Evolutionary conservation across 2,113 vertebrate species (phyloP).

Genomic region (Aegotheles bennettii): DNA sequence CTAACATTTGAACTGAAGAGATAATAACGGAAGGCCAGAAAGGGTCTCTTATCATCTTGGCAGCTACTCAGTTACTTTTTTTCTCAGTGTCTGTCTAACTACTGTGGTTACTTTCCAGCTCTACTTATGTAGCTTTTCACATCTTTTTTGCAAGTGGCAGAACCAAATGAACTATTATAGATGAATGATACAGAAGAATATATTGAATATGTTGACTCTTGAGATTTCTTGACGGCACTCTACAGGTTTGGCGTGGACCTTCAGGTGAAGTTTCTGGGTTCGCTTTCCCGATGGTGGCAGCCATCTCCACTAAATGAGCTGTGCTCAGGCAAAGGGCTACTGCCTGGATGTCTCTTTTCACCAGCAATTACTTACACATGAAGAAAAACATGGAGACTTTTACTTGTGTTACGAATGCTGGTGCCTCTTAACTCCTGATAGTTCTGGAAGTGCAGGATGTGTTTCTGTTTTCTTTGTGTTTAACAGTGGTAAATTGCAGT

Average conservation of each 20-base stretch:
- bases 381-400: background rate
- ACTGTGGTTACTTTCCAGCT: background rate
- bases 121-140: background rate
- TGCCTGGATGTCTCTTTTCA: background rate
- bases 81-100: background rate
- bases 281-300: background rate
- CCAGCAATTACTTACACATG: background rate
- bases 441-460: background rate
- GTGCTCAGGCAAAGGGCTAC: background rate
- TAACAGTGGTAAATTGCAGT: background rate
- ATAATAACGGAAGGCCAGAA: background rate
- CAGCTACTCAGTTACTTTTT: background rate
- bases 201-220: background rate
- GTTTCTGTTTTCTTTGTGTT: background rate
- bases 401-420: background rate
- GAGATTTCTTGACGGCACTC: background rate
- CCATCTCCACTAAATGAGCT: background rate
- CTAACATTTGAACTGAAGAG: background rate
- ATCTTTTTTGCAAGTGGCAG: background rate
- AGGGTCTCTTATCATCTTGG: background rate
- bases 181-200: background rate
- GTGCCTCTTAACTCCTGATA: background rate
- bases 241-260: background rate
- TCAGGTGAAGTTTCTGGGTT: background rate
- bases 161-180: background rate